phyloP scores from a whole-genome alignment of 2,888 invertebrate species.

The Tipula confusa region DNA sequence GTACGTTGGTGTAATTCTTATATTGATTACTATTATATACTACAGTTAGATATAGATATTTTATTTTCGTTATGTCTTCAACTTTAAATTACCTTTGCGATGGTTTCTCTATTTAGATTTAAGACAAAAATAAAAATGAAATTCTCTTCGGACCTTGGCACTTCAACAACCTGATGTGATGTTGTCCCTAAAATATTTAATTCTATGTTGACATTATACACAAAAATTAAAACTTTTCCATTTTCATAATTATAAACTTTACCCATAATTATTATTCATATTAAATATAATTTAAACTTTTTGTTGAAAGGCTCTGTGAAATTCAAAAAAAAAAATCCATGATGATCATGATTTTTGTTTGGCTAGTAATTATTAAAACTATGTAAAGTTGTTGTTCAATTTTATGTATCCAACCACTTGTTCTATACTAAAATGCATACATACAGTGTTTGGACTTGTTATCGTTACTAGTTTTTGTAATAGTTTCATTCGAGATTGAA shows the following conservation, averaged over 20 bases:
- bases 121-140: background rate
- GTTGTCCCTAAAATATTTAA: background rate
- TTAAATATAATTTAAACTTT: background rate
- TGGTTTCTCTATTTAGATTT: background rate
- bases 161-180: background rate
- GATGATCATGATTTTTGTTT: background rate
- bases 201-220: background rate
- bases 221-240: background rate
- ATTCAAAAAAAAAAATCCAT: background rate
- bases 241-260: constrained; percentile 9
- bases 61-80: background rate
- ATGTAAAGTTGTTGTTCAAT: background rate
- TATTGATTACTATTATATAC: too few relatives aligned
- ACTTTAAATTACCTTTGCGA: background rate
- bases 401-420: background rate
- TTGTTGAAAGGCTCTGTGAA: background rate
- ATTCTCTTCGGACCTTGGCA: background rate
- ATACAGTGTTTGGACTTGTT: background rate
- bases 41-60: too few relatives aligned
- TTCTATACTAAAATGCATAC: background rate
- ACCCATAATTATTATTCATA: constrained; percentile 5
- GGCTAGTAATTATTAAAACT: background rate
- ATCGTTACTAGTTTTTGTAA: background rate
- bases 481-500: background rate
- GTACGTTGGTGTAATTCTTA: too few relatives aligned